Evolutionary conservation across 2,797 vertebrate genomes (phyloP).

Genomic region (Poeciliopsis turneri): DNA sequence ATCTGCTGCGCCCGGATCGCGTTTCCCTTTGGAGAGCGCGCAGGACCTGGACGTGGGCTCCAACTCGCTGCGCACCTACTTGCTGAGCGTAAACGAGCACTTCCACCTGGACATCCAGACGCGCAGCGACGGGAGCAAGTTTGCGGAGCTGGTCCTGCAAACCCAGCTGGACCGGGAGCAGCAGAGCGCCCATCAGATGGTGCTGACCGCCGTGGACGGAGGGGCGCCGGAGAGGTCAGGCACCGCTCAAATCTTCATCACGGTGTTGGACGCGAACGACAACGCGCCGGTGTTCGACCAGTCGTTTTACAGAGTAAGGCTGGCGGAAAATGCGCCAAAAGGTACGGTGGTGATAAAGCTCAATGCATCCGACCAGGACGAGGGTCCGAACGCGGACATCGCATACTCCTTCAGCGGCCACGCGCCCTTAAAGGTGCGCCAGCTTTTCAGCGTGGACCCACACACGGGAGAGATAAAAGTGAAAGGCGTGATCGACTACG

Average conservation of each 20-base stretch:
- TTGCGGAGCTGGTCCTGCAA: slow-evolving; percentile 89
- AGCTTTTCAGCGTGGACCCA: slow-evolving; percentile 88
- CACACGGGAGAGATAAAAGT: slow-evolving; percentile 88
- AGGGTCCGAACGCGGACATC: slow-evolving; percentile 89
- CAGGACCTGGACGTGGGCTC: slow-evolving; percentile 87
- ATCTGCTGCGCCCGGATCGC: slow-evolving; percentile 84
- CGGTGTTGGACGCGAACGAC: slow-evolving; percentile 89
- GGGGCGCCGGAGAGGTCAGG: slow-evolving; percentile 87
- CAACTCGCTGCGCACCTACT: slow-evolving; percentile 88
- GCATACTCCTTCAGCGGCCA: slow-evolving; percentile 90
- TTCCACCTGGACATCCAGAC: slow-evolving; percentile 90
- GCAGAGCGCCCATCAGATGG: slow-evolving; percentile 82
- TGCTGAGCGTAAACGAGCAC: slow-evolving; percentile 87
- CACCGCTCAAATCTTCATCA: slow-evolving; percentile 85
- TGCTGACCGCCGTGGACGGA: slow-evolving; percentile 89
- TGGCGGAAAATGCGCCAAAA: slow-evolving; percentile 84
- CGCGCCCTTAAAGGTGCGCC: slow-evolving; percentile 81
- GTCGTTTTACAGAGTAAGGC: slow-evolving; percentile 84
- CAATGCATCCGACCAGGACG: slow-evolving; percentile 90
- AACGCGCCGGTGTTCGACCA: slow-evolving; percentile 90
- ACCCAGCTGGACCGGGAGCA: slow-evolving; percentile 87
- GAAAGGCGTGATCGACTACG: slow-evolving; percentile 87
- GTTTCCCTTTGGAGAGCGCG: slow-evolving; percentile 91
- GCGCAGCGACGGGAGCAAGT: slow-evolving; percentile 88
- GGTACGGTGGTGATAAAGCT: slow-evolving; percentile 88